phyloP scores from a whole-genome alignment of 2,113 vertebrate genomes.

The Rhinoderma darwinii region DNA sequence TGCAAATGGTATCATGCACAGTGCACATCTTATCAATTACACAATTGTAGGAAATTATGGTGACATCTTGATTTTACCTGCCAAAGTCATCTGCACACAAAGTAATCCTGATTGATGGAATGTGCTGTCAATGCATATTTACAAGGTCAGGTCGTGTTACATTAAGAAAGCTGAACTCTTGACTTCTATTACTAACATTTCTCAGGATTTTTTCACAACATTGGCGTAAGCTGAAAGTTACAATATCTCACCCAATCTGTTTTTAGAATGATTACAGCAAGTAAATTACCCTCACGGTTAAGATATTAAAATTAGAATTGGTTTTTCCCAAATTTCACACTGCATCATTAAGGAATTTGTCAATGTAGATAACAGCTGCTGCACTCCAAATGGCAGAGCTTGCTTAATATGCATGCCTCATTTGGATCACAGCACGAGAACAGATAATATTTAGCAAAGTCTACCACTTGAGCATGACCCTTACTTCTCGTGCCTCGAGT shows the following conservation, averaged over 20 bases:
- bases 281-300: conserved; percentile 28
- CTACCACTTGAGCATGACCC: not conserved
- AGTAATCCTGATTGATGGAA: not conserved
- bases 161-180: conserved; percentile 1
- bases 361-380: conserved; percentile 31
- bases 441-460: conserved; percentile 13
- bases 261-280: conserved; percentile 13
- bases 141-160: conserved; percentile 3
- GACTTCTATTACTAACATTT: not conserved
- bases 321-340: conserved; percentile 37
- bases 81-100: not conserved
- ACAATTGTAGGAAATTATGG: not conserved
- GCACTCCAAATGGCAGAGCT: conserved; percentile 12
- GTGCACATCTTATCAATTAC: too few species aligned
- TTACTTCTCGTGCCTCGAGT: not conserved
- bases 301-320: conserved; percentile 32
- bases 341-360: conserved; percentile 27
- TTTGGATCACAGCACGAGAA: not conserved
- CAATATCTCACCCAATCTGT: not conserved
- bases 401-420: conserved; percentile 23
- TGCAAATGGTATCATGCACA: too few species aligned
- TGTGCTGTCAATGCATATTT: not conserved
- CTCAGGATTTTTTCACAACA: not conserved
- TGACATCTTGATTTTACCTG: not conserved
- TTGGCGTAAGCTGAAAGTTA: not conserved